Conservation (phyloP, 1,140 invertebrate genomes). For the Ceratosolen solmsi region DNA sequence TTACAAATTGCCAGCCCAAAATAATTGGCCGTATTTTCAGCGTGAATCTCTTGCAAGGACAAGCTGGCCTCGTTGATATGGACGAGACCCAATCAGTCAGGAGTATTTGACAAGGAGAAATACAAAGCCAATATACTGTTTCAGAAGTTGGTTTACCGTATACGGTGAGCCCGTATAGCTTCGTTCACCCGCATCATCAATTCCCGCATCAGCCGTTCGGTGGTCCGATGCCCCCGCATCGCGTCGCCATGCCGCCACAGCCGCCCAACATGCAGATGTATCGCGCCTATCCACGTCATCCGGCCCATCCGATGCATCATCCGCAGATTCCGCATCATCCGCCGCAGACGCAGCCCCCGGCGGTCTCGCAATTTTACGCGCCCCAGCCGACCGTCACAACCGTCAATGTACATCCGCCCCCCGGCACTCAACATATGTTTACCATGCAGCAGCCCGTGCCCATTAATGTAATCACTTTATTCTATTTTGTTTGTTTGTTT, state of each 20-base stretch:
- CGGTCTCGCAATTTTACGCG: constrained; percentile 68
- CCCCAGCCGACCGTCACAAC: constrained; percentile 68
- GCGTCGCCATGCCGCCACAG: constrained; percentile 74
- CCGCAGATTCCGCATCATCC: constrained; percentile 60
- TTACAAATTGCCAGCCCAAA: no score
- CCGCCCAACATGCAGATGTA: constrained; percentile 75
- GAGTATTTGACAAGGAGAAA: no score
- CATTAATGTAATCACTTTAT: constrained; percentile 61
- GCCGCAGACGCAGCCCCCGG: constrained; percentile 68
- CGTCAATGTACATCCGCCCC: constrained; percentile 67
- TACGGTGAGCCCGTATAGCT: constrained; percentile 75
- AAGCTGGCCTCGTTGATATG: no score
- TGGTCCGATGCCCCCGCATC: constrained; percentile 75
- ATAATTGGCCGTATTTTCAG: no score
- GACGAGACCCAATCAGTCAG: no score
- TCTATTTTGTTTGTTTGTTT: no score
- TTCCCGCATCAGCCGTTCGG: constrained; percentile 68
- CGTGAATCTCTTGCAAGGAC: no score
- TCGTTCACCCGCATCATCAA: constrained; percentile 73
- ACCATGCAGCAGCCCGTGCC: constrained; percentile 71
- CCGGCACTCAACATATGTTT: constrained; percentile 70
- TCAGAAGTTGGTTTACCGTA: constrained; percentile 76
- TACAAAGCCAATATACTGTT: constrained; percentile 12
- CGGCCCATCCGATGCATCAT: constrained; percentile 66
- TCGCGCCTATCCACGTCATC: constrained; percentile 69